Evolutionary conservation across 2,888 invertebrate species (phyloP), one percentile per base, ranked within the genome.

Genomic region (Quadroppia sp.): DNA sequence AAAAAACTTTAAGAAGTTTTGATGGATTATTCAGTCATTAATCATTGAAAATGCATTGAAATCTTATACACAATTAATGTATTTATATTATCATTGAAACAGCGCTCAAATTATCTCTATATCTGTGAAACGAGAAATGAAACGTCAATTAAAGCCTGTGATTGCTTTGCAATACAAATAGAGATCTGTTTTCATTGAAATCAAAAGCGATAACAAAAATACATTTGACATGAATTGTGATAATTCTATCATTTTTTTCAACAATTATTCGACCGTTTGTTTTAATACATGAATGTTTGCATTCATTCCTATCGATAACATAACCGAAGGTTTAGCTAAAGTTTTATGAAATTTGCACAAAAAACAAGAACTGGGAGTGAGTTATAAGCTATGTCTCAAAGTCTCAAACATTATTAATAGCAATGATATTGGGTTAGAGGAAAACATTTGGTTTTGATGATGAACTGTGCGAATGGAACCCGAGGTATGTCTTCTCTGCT

Each of bases 381-480:
- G 56, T 11, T 30, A 36, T 64, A 64, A 64, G 64, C 23, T 67
- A 69, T 69, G 42, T 11, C 11, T 25, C 15, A 25, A 67, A n/a
- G n/a, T n/a, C n/a, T n/a, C n/a, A n/a, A 69, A 69, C 69, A 45
- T 69, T 69, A 69, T 69, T 69, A 69, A 69, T 69, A 69, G 69
- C 69, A 69, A 45, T 69, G 69, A 69, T 69, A 69, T 69, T 69
- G 45, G 42, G 42, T n/a, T 42, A 23, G 42, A 69, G 36, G 45
- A 69, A 45, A 42, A 40, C 69, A 69, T 69, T 69, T 45, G 69
- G 69, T 69, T 42, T 69, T 69, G 69, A 69, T 69, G 69, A 69
- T 69, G n/a, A 69, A 69, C 25, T 69, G 13, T 25, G 69, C 32
- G 69, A 69, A 69, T 36, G 15, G 69, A 69, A 45, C 25, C 42